A percentile compares a stretch with the other conserved stretches of the same genome.
phyloP scores from a whole-genome alignment of 92 coral and sea anemone genomes.

The Zoanthus solanderi region DNA sequence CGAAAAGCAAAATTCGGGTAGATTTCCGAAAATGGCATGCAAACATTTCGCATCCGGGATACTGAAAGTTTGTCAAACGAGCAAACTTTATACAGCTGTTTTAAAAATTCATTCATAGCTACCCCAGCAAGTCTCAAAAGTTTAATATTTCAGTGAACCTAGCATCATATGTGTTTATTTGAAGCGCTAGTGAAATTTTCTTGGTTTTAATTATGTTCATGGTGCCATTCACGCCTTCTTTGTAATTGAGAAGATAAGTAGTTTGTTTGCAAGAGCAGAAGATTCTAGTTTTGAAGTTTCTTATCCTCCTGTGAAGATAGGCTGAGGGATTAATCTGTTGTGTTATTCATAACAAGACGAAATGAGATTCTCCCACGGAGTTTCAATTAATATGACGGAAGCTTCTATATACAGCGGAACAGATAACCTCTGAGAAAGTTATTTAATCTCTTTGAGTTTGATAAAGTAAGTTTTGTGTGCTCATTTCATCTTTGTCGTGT shows the following conservation, averaged over 20 bases:
- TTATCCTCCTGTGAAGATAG: not conserved
- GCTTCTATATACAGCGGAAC: too few relatives aligned
- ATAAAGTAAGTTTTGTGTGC: too few relatives aligned
- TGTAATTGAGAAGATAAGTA: not conserved
- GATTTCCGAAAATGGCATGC: not conserved
- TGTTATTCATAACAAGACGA: too few relatives aligned
- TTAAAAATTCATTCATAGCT: not conserved
- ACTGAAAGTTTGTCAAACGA: not conserved
- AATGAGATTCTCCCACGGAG: too few relatives aligned
- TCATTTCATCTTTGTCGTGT: too few relatives aligned
- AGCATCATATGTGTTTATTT: not conserved
- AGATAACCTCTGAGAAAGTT: too few relatives aligned
- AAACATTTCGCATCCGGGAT: not conserved
- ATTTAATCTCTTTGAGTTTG: too few relatives aligned
- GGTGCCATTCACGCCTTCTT: not conserved
- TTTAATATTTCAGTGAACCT: not conserved
- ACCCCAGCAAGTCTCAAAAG: not conserved
- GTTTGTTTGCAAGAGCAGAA: not conserved
- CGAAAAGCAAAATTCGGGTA: not conserved
- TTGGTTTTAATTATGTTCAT: not conserved
- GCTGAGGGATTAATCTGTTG: too few relatives aligned
- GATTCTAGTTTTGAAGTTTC: not conserved
- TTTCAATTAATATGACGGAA: too few relatives aligned
- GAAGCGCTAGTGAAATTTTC: not conserved
- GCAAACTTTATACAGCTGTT: not conserved